These are phyloP conservation scores for Sarcophaga rosellei DNA, from an alignment of 2,888 invertebrate species.

Conservation along the genomic window DNA sequence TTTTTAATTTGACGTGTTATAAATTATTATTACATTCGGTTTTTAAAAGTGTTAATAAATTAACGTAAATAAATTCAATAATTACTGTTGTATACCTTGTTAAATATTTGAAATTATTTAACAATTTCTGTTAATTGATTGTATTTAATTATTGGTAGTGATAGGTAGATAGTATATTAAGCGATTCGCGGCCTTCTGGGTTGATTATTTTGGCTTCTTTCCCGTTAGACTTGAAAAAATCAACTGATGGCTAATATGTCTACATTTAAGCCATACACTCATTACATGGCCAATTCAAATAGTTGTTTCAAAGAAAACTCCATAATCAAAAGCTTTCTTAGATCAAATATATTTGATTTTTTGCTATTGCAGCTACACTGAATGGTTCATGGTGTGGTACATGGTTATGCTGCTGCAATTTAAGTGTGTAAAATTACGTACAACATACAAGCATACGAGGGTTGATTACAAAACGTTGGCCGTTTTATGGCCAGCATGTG, in stretches of 20 bases:
- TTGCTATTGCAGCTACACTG: slow-evolving; percentile 24
- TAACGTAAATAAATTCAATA: background rate
- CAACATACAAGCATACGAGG: slow-evolving; percentile 16
- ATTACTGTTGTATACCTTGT: slow-evolving; percentile 14
- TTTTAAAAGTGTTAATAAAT: slow-evolving; percentile 1
- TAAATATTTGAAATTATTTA: slow-evolving; percentile 11
- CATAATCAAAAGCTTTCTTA: slow-evolving; percentile 55
- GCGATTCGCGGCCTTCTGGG: slow-evolving; percentile 17
- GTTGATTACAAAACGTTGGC: background rate
- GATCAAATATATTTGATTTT: slow-evolving; percentile 26
- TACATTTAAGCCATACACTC: slow-evolving; percentile 36
- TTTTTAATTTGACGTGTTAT: slow-evolving; percentile 13
- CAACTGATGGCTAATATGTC: slow-evolving; percentile 50
- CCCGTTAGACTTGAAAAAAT: slow-evolving; percentile 65
- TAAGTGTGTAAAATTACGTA: slow-evolving; percentile 24
- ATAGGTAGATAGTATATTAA: background rate
- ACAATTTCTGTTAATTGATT: background rate
- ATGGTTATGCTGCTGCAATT: slow-evolving; percentile 58
- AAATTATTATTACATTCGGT: slow-evolving; percentile 1
- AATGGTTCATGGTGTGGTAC: slow-evolving; percentile 23
- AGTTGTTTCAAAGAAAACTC: slow-evolving; percentile 39
- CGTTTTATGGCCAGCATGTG: background rate
- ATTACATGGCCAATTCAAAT: slow-evolving; percentile 55
- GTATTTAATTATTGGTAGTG: background rate
- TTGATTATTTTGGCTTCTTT: slow-evolving; percentile 57